Evolutionary conservation across 2,113 vertebrate genomes (phyloP), one percentile per base, ranked within the genome.

Genomic region (Tragelaphus strepsiceros): DNA sequence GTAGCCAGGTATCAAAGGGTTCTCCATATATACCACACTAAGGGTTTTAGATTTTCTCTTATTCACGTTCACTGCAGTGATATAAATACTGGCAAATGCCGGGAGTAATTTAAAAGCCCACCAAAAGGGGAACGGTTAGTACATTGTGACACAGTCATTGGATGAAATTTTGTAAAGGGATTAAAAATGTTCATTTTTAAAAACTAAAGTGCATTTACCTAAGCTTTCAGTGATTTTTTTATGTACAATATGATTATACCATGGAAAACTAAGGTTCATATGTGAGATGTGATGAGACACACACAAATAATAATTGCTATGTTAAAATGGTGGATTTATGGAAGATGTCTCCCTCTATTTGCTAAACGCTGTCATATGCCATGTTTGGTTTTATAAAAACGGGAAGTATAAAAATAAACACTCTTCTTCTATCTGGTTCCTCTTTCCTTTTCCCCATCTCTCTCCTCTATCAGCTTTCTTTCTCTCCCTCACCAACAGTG

Each of bases 341-440:
- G 17, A 90, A 56, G 4, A 96, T 84, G 83, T 95, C 30, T 74
- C 85, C 28, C 17, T 96, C 56, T 94, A 54, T 90, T 77, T 89
- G 24, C 82, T 85, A 82, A 97, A 91, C 13, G 85, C 39, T 88
- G 21, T 71, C 78, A 92, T 90, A 86, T 81, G 24, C 6, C 74
- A 87, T 81, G 28, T 7, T 62, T 21, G 13, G n/a, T 78, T 96
- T 97, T 90, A 95, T 61, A 92, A 95, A 94, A 95, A 86, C 7
- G 12, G 14, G 16, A 95, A 97, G 88, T 64, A 95, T n/a, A 94
- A 97, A 97, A 88, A 92, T 58, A 92, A 91, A 19, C 26, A 90
- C 26, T 83, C 8, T 90, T 88, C n/a, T 83, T 87, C 4, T 46
- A 94, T 90, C 95, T 92, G n/a, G 92, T 49, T 94, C 14, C 24